Base-by-base conservation (phyloP, 2,888 invertebrate genomes). In the Cheilosia impressa region DNA sequence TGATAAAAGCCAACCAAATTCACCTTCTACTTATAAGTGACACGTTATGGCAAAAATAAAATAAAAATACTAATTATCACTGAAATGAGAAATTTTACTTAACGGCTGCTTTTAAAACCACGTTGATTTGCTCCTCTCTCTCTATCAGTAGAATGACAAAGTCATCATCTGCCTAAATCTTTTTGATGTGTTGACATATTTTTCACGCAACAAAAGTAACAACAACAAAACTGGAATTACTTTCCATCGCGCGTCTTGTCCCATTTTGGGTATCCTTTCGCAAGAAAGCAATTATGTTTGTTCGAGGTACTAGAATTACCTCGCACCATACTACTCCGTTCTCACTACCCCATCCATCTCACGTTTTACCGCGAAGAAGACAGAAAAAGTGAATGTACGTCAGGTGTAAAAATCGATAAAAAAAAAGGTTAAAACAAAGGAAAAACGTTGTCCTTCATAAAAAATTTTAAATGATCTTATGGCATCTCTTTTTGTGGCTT, bases 351-450 rank as follows among this genome's bases (percentile, higher is more conserved):
- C 13, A 38, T 38, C 38, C 38, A 13, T 38, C 13, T 4, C 38
- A 38, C 13, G 38, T 38, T 13, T 13, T 38, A 13, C 13, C 3
- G 3, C 10, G 38, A 13, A 38, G 13, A 38, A 38, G 38, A 38
- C 38, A 4, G 13, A 4, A 72, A 66, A 75, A 66, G 50, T 66
- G 58, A 75, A 65, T 65, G 63, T 63, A 55, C 66, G 31, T 76
- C 66, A 76, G 76, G 76, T 76, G 76, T 76, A 66, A 76, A 66
- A 76, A 76, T 76, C 66, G 66, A 76, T 76, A 76, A 50, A 55
- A 75, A 75, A 73, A 52, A 15, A 34, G 15, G 19, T 19, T 19
- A 7, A n/a, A 38, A 24, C 9, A n/a, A 19, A 15, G 27, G 53
- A 27, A 31, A 62, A 62, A 45, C n/a, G 9, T 3, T 47, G 65